Base-by-base conservation (phyloP, 2,797 vertebrate genomes). In the Microhierax caerulescens region DNA sequence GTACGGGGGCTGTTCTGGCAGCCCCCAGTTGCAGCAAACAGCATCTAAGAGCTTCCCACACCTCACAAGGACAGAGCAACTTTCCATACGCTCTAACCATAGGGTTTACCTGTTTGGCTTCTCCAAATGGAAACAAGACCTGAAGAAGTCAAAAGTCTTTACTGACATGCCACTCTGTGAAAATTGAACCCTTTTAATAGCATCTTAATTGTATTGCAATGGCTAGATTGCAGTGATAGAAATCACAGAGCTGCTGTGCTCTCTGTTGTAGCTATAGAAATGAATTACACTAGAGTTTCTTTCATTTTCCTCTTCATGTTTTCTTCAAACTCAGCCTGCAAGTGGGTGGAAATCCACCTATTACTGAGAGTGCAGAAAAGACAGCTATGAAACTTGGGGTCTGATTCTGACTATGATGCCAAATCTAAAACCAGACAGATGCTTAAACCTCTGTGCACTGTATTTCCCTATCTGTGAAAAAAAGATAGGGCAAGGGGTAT, bases 321-420 rank as follows among this genome's bases (percentile, higher is more conserved):
- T 95, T 91, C 92, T 87, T 91, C 84, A 93, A 94, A 87, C 78
- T 83, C 64, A 92, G 75, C 72, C 87, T 82, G 34, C 47, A 68
- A 91, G 96, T 92, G 89, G 72, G 81, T 87, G 94, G 94, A 91
- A 92, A 85, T 77, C 56, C 30, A 91, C 83, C 77, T 84, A 82
- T 91, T 88, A 83, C 51, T 30, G 60, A 68, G 36, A 60, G 56
- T 34, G 39, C 77, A 93, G 84, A 91, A 89, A 80, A 93, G 39
- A 72, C 28, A 92, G 75, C 56, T 85, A 60, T 65, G 60, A 77
- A 96, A 64, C 68, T 34, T 50, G 11, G 10, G 53, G 13, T 83
- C 51, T 77, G 65, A 70, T 70, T 92, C 72, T 74, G 77, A 65
- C 19, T 53, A 7, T 80, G 56, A 45, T 67, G 34, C 41, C 82